Percentiles rank a stretch among this genome's conserved stretches.
Evolutionary conservation across 2,113 vertebrate genomes (phyloP).

Genomic region (Lethenteron camtschaticum): DNA sequence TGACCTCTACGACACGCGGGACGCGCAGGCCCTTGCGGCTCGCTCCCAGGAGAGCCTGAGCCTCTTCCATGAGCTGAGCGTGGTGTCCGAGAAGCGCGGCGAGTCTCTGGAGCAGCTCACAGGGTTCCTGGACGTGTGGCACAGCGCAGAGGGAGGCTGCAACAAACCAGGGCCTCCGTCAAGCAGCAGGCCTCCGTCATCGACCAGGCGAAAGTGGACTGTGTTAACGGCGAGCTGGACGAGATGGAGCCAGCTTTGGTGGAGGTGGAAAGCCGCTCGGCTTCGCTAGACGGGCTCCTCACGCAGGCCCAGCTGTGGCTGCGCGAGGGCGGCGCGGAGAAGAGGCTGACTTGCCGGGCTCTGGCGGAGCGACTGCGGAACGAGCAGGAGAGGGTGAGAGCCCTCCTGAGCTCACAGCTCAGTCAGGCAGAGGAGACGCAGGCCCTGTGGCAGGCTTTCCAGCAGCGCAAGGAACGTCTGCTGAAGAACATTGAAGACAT

Average conservation of each 20-base stretch:
- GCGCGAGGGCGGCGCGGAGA: constrained; percentile 22
- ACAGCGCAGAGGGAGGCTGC: constrained; percentile 20
- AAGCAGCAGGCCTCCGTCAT: constrained; percentile 25
- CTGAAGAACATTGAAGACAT: constrained; percentile 44
- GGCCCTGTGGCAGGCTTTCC: constrained; percentile 37
- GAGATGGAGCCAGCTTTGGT: constrained; percentile 27
- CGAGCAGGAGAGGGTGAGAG: constrained; percentile 49
- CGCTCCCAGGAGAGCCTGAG: constrained; percentile 52
- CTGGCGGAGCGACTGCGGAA: constrained; percentile 29
- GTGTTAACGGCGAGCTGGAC: constrained; percentile 31
- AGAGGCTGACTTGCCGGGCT: constrained; percentile 50
- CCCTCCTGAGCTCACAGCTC: constrained; percentile 58
- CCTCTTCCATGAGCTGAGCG: constrained; percentile 41
- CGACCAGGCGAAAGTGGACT: constrained; percentile 37
- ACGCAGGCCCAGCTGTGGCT: constrained; percentile 61
- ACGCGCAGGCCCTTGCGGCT: constrained; percentile 33
- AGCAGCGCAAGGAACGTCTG: constrained; percentile 44
- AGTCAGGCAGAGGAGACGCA: constrained; percentile 60
- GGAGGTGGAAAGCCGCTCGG: constrained; percentile 34
- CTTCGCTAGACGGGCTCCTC: constrained; percentile 38
- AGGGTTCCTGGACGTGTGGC: constrained; percentile 28
- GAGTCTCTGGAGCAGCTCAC: constrained; percentile 30
- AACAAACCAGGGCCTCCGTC: constrained; percentile 32
- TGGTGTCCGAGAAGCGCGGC: constrained; percentile 33
- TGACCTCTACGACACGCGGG: constrained; percentile 28